Conservation (phyloP, 2,888 invertebrate species). For the Adineta ricciae region DNA sequence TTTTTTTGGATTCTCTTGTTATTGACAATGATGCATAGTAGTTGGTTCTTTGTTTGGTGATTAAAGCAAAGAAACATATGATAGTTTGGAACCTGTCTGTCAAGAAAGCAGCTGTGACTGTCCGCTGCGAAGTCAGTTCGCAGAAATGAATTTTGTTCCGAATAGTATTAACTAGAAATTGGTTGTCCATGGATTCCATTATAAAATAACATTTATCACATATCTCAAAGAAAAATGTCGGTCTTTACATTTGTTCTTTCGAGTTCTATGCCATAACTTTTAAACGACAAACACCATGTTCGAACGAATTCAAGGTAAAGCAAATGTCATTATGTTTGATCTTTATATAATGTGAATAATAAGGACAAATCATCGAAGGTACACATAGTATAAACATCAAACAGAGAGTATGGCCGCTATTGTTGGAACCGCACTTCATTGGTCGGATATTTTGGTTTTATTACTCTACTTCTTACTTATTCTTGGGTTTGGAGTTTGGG, state of each 20-base stretch:
- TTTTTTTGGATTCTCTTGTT: too few species aligned
- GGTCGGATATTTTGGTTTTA: neutral
- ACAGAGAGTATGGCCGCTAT: neutral
- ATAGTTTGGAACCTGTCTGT: too few species aligned
- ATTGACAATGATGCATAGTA: too few species aligned
- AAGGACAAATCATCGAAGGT: neutral
- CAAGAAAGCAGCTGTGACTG: too few species aligned
- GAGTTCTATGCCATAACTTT: neutral
- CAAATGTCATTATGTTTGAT: neutral
- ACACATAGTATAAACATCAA: neutral
- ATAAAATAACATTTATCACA: too few species aligned
- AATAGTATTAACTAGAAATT: too few species aligned
- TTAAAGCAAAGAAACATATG: too few species aligned
- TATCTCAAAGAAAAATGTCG: neutral
- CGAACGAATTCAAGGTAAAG: neutral
- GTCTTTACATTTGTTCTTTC: neutral
- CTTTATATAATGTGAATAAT: neutral
- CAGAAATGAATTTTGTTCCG: too few species aligned
- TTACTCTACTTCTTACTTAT: neutral
- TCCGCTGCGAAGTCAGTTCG: too few species aligned
- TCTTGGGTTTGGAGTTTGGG: neutral
- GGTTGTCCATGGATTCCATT: too few species aligned
- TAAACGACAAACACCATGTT: neutral
- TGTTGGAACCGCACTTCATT: neutral
- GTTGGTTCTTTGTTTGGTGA: too few species aligned